phyloP scores from a whole-genome alignment of 2,797 vertebrate species.

The Myotis findleyi region DNA sequence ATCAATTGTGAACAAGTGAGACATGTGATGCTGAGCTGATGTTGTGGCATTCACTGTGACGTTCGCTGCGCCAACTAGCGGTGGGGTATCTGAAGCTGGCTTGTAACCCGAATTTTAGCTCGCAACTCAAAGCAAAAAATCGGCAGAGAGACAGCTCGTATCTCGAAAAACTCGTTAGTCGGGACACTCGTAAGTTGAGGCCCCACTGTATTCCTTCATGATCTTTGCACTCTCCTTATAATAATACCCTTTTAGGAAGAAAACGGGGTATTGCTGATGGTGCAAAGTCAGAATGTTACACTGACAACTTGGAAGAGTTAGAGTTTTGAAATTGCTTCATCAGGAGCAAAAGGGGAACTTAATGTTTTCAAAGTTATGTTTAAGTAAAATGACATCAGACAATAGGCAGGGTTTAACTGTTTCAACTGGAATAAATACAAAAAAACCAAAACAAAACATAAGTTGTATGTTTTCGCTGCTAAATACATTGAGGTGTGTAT shows the following conservation, averaged over 20 bases:
- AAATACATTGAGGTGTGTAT: not conserved
- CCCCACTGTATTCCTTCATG: not conserved
- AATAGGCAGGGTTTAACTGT: not conserved
- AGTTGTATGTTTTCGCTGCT: not conserved
- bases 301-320: not conserved
- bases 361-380: not conserved
- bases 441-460: no score
- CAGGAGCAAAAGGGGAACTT: not conserved
- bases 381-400: not conserved
- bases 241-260: not conserved
- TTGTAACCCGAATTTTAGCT: no score
- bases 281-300: not conserved
- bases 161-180: no score
- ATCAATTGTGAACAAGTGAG: no score
- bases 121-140: no score
- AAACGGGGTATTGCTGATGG: not conserved
- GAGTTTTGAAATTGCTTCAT: not conserved
- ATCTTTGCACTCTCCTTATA: not conserved
- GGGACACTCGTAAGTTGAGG: no score
- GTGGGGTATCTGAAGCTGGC: no score
- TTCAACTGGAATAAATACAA: not conserved
- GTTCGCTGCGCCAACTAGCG: no score
- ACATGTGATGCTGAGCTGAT: no score
- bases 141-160: no score
- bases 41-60: no score